Evolutionary conservation across 2,888 invertebrate genomes (phyloP).

Genomic region (Megamerina dolium): DNA sequence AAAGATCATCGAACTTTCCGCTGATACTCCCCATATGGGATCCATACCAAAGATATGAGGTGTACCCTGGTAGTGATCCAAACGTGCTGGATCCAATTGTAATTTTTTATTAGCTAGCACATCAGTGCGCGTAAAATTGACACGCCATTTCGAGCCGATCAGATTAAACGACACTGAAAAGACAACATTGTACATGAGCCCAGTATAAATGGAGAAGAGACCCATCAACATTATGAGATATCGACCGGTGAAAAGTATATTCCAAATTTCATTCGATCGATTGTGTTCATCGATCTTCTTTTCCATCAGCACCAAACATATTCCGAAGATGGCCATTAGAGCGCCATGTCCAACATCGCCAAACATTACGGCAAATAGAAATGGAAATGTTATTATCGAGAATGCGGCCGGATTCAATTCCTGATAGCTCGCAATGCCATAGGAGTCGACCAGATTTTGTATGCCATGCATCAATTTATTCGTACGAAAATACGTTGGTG

Average conservation of each 20-base stretch:
- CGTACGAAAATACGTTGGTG: conserved; percentile 85
- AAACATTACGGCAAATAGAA: conserved; percentile 94
- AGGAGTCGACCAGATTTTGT: conserved; percentile 74
- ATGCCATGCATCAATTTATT: conserved; percentile 90
- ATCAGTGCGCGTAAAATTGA: conserved; percentile 52
- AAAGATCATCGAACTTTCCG: conserved; percentile 85
- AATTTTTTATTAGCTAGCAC: conserved; percentile 48
- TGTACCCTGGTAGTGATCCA: conserved; percentile 35
- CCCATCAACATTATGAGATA: conserved; percentile 97
- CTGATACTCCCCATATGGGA: conserved; percentile 64
- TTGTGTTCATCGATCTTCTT: conserved; percentile 58
- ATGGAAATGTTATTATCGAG: conserved; percentile 89
- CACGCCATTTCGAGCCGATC: conserved; percentile 81
- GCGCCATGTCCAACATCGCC: conserved; percentile 89
- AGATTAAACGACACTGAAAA: conserved; percentile 90
- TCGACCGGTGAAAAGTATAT: conserved; percentile 92
- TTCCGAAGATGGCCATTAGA: conserved; percentile 73
- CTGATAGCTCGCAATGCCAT: conserved; percentile 87
- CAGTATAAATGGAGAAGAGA: conserved; percentile 93
- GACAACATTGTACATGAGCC: conserved; percentile 92
- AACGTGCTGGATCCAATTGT: conserved; percentile 58
- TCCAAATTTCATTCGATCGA: conserved; percentile 75
- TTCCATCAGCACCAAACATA: conserved; percentile 74
- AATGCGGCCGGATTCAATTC: conserved; percentile 88
- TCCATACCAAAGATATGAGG: conserved; percentile 78